Conservation (phyloP, 1,140 invertebrate genomes). For the Drosophila nigromelanica region DNA sequence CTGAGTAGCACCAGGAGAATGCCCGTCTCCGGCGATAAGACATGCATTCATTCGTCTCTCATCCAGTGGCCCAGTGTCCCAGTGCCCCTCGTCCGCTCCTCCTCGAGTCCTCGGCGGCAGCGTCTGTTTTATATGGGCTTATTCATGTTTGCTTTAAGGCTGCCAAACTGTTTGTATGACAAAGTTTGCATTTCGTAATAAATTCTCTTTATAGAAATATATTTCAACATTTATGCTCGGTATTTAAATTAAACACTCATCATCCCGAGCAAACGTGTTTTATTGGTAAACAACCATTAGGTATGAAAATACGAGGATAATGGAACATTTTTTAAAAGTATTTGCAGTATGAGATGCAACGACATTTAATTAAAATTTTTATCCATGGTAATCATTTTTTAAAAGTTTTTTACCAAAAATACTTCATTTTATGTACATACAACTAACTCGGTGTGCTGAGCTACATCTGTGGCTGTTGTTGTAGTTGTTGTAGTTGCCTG, state of each 20-base stretch:
- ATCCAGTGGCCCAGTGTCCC: no score
- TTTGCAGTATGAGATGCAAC: no score
- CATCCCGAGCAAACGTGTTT: slow-evolving; percentile 12
- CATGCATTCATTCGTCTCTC: slow-evolving; percentile 60
- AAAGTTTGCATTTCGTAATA: slow-evolving; percentile 75
- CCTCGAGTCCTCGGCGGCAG: slow-evolving; percentile 14
- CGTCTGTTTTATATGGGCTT: slow-evolving; percentile 56
- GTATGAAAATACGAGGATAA: neutral
- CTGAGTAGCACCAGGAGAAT: slow-evolving; percentile 41
- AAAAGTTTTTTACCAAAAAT: no score
- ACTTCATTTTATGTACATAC: no score
- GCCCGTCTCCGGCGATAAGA: slow-evolving; percentile 63
- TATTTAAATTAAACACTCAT: slow-evolving; percentile 70
- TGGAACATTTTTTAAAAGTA: no score
- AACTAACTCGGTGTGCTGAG: no score
- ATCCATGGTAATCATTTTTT: no score
- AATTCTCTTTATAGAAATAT: slow-evolving; percentile 71
- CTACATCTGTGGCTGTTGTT: no score
- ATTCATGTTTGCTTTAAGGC: slow-evolving; percentile 61
- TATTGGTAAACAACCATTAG: no score
- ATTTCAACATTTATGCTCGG: slow-evolving; percentile 71
- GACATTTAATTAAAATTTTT: no score
- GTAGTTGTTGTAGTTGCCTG: no score
- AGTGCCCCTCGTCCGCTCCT: neutral
- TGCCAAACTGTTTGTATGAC: slow-evolving; percentile 72